Evolutionary conservation across 2,888 invertebrate species (phyloP).

Genomic region (Actias luna): DNA sequence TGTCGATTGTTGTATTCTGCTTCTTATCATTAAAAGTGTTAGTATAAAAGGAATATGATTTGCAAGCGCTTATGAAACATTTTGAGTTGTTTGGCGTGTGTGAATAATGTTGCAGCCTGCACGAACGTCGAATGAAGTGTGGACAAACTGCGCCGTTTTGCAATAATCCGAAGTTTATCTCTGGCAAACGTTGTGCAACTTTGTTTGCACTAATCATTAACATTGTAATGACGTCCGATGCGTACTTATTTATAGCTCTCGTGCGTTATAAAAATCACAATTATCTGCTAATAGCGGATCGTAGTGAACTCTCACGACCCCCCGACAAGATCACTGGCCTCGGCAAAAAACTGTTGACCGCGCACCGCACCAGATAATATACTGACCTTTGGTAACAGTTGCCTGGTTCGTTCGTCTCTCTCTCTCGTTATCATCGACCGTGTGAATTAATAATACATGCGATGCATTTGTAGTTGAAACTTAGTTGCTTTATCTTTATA

Average conservation of each 20-base stretch:
- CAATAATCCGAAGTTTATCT: background rate
- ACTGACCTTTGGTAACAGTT: slow-evolving; percentile 36
- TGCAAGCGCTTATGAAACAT: no score
- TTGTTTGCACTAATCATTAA: background rate
- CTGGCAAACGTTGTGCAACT: slow-evolving; percentile 1
- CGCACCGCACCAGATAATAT: slow-evolving; percentile 28
- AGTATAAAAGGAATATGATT: no score
- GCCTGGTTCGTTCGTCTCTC: slow-evolving; percentile 19
- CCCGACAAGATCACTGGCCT: slow-evolving; percentile 36
- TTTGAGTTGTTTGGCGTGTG: background rate
- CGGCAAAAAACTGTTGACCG: slow-evolving; percentile 34
- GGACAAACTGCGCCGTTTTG: background rate
- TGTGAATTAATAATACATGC: slow-evolving; percentile 31
- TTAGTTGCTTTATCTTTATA: background rate
- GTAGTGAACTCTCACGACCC: slow-evolving; percentile 30
- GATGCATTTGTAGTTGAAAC: background rate
- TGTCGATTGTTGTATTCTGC: no score
- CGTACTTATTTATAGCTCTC: slow-evolving; percentile 1
- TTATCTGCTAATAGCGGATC: slow-evolving; percentile 33
- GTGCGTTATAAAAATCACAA: slow-evolving; percentile 27
- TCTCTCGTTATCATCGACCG: slow-evolving; percentile 29
- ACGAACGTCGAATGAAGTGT: background rate
- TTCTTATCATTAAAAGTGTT: no score
- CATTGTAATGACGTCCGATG: slow-evolving; percentile 4
- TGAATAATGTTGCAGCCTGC: background rate